Conservation (phyloP, 2,797 vertebrate species). For the Poecilia velifera region DNA sequence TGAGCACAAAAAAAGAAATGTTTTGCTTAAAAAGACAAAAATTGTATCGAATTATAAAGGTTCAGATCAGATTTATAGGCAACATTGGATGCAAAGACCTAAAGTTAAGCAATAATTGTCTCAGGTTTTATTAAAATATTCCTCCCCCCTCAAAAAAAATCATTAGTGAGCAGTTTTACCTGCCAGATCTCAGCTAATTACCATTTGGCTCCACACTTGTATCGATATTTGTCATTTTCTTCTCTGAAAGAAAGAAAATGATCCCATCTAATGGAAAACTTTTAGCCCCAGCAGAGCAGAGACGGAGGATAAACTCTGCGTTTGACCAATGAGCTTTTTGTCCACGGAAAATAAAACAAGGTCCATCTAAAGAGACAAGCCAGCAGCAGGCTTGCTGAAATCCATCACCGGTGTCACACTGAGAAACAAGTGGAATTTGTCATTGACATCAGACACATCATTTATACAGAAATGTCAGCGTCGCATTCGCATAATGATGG, state of each 20-base stretch:
- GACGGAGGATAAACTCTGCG: slow-evolving; percentile 8
- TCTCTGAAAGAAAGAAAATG: not conserved
- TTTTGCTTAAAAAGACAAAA: not conserved
- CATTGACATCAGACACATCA: slow-evolving; percentile 70
- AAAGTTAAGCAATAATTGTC: not conserved
- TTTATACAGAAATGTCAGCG: slow-evolving; percentile 80
- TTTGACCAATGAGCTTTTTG: slow-evolving; percentile 40
- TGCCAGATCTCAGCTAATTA: not conserved
- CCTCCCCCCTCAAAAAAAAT: not conserved
- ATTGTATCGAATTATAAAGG: not conserved
- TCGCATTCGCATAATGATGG: slow-evolving; percentile 76
- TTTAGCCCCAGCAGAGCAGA: not conserved
- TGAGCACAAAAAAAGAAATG: not conserved
- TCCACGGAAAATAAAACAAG: slow-evolving; percentile 45
- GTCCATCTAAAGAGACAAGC: slow-evolving; percentile 63
- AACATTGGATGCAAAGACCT: not conserved
- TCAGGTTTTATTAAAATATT: not conserved
- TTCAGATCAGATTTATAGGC: not conserved
- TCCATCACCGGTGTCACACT: slow-evolving; percentile 65
- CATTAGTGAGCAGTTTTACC: not conserved
- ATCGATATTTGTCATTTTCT: slow-evolving; percentile 12
- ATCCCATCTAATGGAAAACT: not conserved
- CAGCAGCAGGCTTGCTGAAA: slow-evolving; percentile 36
- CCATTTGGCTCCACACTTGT: not conserved
- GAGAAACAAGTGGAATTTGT: slow-evolving; percentile 69